Evolutionary conservation across 2,797 vertebrate genomes (phyloP).

Genomic region (Diplodus puntazzo): DNA sequence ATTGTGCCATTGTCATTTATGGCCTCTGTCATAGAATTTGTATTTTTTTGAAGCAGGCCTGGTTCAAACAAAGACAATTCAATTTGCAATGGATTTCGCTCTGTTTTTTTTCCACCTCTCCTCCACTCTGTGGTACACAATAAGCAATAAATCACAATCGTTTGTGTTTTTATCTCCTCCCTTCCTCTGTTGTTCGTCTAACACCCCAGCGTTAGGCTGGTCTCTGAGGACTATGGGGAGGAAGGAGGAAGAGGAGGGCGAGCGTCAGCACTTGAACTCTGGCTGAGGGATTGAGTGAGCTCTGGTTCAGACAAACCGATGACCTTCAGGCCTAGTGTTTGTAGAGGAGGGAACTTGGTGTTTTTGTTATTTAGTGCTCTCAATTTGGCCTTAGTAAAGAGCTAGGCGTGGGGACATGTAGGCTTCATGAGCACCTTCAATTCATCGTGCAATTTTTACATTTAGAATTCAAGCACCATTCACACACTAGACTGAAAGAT

Average conservation of each 20-base stretch:
- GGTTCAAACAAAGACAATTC: conserved; percentile 97
- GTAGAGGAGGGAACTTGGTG: conserved; percentile 88
- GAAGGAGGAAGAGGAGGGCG: conserved; percentile 85
- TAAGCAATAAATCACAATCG: conserved; percentile 99
- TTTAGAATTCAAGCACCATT: conserved; percentile 4
- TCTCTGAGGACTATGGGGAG: conserved; percentile 87
- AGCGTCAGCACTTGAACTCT: conserved; percentile 88
- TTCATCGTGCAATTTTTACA: conserved; percentile 15
- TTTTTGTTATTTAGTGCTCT: conserved; percentile 80
- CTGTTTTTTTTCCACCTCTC: conserved; percentile 60
- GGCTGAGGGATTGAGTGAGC: conserved; percentile 95
- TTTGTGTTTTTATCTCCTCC: conserved; percentile 90
- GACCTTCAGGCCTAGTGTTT: conserved; percentile 92
- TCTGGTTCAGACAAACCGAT: conserved; percentile 94
- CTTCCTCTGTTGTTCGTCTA: conserved; percentile 63
- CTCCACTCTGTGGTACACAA: conserved; percentile 84
- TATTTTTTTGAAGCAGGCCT: conserved; percentile 82
- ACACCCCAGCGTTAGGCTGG: conserved; percentile 89
- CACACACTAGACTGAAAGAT: neutral
- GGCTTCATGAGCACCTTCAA: conserved; percentile 15
- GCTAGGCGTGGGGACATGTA: neutral
- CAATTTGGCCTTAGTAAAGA: conserved; percentile 62
- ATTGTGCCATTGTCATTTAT: conserved; percentile 98
- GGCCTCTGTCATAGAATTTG: conserved; percentile 91
- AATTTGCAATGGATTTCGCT: conserved; percentile 97